Base-by-base conservation (phyloP, 2,113 vertebrate species). In the Centropus unirufus region DNA sequence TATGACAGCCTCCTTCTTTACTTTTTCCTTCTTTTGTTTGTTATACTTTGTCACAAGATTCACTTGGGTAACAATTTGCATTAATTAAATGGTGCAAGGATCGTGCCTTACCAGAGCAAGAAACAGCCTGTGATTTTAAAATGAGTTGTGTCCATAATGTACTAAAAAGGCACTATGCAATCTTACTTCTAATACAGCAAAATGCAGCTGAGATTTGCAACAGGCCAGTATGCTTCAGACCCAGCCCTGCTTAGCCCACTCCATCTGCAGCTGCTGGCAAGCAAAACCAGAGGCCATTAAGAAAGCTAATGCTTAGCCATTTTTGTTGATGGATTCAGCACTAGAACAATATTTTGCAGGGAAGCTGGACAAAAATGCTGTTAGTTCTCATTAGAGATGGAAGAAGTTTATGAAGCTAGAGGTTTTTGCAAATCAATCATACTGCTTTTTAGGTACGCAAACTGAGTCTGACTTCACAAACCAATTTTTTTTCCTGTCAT, bases 241-340 rank as follows among this genome's bases (percentile, higher is more conserved):
- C 49, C 93, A 74, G 87, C 72, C 66, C 95, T 92, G 88, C 93
- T 88, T 94, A 92, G 87, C 92, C 96, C 32, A 40, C 83, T 95
- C 89, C 95, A 96, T 95, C 95, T 96, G 95, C 95, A 97, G 93
- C 61, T 89, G 73, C 95, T 97, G 97, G 96, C 93, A 97, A 93
- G 79, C 68, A 64, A 95, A 94, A 83, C 73, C 90, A 95, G 93
- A 95, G 86, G 74, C 96, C 92, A 97, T 97, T 97, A 96, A 91
- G 94, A 93, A 96, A 94, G 93, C 96, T 95, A 95, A 96, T 93
- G 93, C 94, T 92, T 95, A 94, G 91, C 96, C 95, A 95, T 96
- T 95, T 96, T 94, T 96, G 95, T 96, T 96, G 96, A 97, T 97
- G 95, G 95, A 97, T 96, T 97, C 93, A 96, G 94, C 84, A 92